Base-by-base conservation (phyloP, 2,113 vertebrate species). In the Nicator chloris region DNA sequence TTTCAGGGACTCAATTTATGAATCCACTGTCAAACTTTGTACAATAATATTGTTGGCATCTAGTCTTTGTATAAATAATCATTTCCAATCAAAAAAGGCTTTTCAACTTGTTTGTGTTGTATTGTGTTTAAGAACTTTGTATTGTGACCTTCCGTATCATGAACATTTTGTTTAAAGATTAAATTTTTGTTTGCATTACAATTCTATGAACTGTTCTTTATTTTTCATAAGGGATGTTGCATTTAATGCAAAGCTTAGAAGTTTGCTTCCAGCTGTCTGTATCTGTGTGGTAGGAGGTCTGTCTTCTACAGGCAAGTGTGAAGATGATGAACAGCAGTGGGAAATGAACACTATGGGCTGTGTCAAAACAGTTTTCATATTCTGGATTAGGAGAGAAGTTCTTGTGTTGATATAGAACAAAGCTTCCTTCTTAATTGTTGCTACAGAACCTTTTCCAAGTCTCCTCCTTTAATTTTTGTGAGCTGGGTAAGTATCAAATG, bases 101-200 rank as follows among this genome's bases (percentile, higher is more conserved):
- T 94, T 89, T 92, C n/a, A 54, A 61, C 59, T 86, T 97, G 78
- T 95, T 96, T 88, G 63, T 96, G 69, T 85, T 96, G 76, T 91
- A 47, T 84, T 87, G 90, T 90, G 83, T 92, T 86, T 51, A 70
- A 88, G 59, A 93, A 79, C 79, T 90, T 92, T 97, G 78, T 96
- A 91, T 90, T 96, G 91, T 97, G 94, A 93, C 42, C 53, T 73
- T 86, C 83, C 47, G 0, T 94, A 86, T 93, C 90, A 5, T 93
- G 79, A 88, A 61, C n/a, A 3, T 59, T 90, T 73, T 69, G 75
- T 89, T 96, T 18, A 44, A 86, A 96, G 95, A 97, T 97, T 98
- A 97, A 97, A 98, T 93, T 94, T 73, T 92, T 87, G 91, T 94
- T 96, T 91, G 90, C 96, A 88, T 94, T 93, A 90, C 79, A 91